Evolutionary conservation across 2,113 vertebrate genomes (phyloP).

Genomic region (Lagopus muta): DNA sequence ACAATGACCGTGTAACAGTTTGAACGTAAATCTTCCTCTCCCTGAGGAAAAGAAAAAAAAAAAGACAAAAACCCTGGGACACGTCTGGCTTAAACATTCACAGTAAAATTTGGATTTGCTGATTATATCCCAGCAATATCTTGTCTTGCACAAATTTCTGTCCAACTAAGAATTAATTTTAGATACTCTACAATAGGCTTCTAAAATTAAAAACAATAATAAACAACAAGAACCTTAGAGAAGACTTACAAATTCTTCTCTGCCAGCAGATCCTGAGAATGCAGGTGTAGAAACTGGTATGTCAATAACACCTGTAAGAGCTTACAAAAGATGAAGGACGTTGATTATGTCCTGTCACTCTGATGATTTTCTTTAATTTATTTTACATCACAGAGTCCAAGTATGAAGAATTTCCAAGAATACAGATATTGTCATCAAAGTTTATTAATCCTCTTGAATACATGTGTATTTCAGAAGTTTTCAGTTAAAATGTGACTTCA

Average conservation of each 20-base stretch:
- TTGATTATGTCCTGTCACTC: neutral
- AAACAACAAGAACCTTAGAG: neutral
- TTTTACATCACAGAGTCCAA: neutral
- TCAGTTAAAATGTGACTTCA: neutral
- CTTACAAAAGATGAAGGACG: neutral
- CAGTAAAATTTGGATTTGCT: conserved; percentile 18
- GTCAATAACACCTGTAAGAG: neutral
- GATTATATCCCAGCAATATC: conserved; percentile 7
- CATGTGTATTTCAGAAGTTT: neutral
- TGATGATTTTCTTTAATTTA: neutral
- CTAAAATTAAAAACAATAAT: neutral
- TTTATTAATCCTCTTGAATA: neutral
- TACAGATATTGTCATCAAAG: neutral
- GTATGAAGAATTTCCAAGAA: neutral
- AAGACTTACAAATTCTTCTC: neutral
- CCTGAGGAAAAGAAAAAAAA: neutral
- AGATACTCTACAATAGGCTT: neutral
- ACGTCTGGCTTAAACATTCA: neutral
- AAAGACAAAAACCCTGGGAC: neutral
- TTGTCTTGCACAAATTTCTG: neutral
- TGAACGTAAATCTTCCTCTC: neutral
- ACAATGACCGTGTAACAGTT: neutral
- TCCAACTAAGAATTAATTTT: neutral
- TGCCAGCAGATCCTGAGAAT: neutral
- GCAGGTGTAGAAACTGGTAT: neutral